Base-by-base conservation (phyloP, 2,797 vertebrate genomes). In the Poecilia gillii region DNA sequence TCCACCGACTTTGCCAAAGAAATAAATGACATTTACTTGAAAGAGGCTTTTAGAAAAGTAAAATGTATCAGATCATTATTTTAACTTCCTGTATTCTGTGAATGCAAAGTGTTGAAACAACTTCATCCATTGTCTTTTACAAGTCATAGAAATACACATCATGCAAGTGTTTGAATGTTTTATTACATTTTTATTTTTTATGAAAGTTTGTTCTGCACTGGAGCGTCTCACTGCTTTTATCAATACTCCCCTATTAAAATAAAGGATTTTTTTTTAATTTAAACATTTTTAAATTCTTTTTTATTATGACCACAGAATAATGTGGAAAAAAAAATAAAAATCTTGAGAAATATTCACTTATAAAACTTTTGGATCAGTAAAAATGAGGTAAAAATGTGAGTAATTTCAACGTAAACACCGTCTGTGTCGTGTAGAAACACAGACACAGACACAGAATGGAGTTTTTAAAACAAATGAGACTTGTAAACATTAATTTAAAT, bases 121-220 rank as follows among this genome's bases (percentile, higher is more conserved):
- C 47, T 51, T 39, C 16, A 57, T 7, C 43, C 51, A 25, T 79
- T 59, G 9, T 25, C 4, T 25, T 81, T 79, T 36, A 25, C 39
- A 53, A 80, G 72, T 45, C 55, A 45, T 73, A 85, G 13, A 85
- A 86, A 79, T 73, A 82, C 74, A 89, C 73, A 80, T 76, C 79
- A 81, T 77, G 87, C 9, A 59, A 7, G 28, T 86, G 5, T 31
- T 71, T 64, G 46, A 49, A 36, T 49, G 31, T 76, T 51, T 14
- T 46, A 28, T 14, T 18, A 7, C 51, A 16, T 84, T 87, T 81
- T 31, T 82, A 11, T 73, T 12, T 76, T 79, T 87, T 89, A 86
- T 93, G 76, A 92, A 72, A 80, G 74, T 72, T 78, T 86, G 74
- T 90, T 87, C 87, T 92, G 92, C 94, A 96, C 94, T 96, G 94